These are phyloP conservation scores for Bubo blakistoni DNA, from an alignment of 2,113 vertebrate genomes.

Conservation along the genomic window DNA sequence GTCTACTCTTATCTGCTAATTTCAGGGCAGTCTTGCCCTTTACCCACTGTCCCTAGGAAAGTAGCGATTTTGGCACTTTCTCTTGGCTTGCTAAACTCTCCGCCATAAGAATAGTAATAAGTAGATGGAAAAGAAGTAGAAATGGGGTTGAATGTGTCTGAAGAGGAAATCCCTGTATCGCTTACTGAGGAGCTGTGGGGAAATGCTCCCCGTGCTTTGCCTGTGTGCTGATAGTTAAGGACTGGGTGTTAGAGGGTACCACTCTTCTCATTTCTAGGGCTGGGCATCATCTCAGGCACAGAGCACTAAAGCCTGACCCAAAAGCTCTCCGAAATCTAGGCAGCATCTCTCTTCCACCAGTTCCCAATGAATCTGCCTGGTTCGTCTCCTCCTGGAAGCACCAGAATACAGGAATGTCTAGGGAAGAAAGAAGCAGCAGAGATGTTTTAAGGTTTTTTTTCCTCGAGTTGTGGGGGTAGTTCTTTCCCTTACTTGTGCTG, in stretches of 20 bases:
- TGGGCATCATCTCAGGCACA: neutral
- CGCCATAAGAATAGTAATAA: neutral
- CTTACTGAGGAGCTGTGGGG: neutral
- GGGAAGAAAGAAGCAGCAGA: neutral
- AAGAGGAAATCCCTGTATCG: neutral
- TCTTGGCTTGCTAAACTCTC: neutral
- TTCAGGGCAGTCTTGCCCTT: constrained; percentile 58
- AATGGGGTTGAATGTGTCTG: neutral
- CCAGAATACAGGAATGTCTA: neutral
- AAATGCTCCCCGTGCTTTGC: neutral
- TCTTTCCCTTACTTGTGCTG: neutral
- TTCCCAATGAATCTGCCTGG: neutral
- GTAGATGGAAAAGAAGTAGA: neutral
- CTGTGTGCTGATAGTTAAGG: neutral
- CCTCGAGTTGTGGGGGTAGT: rapidly evolving
- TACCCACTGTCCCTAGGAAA: constrained; percentile 64
- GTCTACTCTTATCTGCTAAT: constrained; percentile 69
- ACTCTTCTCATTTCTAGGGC: neutral
- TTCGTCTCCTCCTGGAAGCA: neutral
- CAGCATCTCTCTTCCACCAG: neutral
- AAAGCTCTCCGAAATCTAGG: neutral
- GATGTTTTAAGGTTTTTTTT: neutral
- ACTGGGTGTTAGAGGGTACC: neutral
- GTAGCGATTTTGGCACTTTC: constrained; percentile 56
- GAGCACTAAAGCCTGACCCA: neutral